Evolutionary conservation across 2,113 vertebrate genomes (phyloP), one percentile per base, ranked within the genome.

Genomic region (Nerophis lumbriciformis): DNA sequence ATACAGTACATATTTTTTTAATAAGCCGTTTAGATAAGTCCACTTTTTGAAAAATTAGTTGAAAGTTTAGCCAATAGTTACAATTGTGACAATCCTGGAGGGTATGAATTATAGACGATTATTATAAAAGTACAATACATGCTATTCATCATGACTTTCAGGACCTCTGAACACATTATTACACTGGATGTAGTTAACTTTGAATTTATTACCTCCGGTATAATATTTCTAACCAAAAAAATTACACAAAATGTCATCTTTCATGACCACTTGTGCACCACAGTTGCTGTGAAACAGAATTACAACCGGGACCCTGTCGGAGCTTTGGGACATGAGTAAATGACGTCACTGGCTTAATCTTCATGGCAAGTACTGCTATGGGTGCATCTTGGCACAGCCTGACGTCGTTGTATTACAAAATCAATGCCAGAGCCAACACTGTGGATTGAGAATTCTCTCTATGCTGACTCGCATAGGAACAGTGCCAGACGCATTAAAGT

Each of bases 381-480:
- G 65, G 42, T 19, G 64, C 70, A 62, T 65, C 56, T 68, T 66
- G 35, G 65, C 66, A 58, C 63, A 61, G 59, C 6, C 19, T 14
- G 16, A 54, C 6, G 1, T 8, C 10, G 4, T 37, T 8, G 54
- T 45, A 76, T 16, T 36, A 42, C 14, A 58, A 63, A 80, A 65
- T 76, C 45, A 67, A 77, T 76, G 42, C 42, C 42, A 45, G 48
- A 73, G 65, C 6, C 2, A 53, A 70, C 54, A 37, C 47, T 53
- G 50, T 52, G 52, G 51, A 38, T 37, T 6, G 45, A 45, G 48
- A 58, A 39, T 6, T 37, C 12, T 56, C n/a, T 53, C 39, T 57
- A 47, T 76, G 79, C 77, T 73, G 70, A 80, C 68, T 76, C 66
- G 63, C 15, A 58, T 50, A 28, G 59, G 76, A 68, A 19, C 42